phyloP scores from a whole-genome alignment of 2,113 vertebrate genomes.

The Rhinolophus ferrumequinum region DNA sequence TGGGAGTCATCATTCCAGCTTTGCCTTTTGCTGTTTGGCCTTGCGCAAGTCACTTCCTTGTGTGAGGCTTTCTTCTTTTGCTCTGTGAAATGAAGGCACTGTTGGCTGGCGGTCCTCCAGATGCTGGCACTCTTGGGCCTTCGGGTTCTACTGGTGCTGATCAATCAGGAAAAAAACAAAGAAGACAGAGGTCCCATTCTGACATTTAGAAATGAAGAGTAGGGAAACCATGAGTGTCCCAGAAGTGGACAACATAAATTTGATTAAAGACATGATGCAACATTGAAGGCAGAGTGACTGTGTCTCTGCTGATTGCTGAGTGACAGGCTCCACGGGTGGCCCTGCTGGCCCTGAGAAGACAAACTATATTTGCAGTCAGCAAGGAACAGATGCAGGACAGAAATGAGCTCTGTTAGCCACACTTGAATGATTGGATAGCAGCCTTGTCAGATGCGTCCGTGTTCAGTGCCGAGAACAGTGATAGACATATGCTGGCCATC shows the following conservation, averaged over 20 bases:
- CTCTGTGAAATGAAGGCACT: not conserved
- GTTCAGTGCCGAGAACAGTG: not conserved
- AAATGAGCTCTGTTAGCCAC: conserved; percentile 61
- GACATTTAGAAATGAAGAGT: not conserved
- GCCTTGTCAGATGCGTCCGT: conserved; percentile 54
- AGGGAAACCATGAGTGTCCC: not conserved
- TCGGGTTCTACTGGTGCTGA: not conserved
- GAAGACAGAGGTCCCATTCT: not conserved
- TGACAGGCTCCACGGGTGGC: conserved; percentile 60
- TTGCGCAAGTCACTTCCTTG: not conserved
- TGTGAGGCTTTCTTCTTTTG: not conserved
- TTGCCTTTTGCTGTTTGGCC: not conserved
- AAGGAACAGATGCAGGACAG: conserved; percentile 73
- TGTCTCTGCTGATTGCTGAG: conserved; percentile 50
- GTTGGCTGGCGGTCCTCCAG: not conserved
- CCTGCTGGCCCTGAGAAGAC: conserved; percentile 51
- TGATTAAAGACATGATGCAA: conserved; percentile 49
- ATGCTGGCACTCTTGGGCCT: not conserved
- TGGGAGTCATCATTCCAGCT: not conserved
- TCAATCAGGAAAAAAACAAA: not conserved
- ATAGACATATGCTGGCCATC: conserved; percentile 44
- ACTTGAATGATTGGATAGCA: conserved; percentile 69
- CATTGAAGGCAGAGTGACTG: not conserved
- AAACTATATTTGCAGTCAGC: conserved; percentile 61
- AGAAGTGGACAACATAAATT: conserved; percentile 32